Conservation (phyloP, 1,140 invertebrate genomes). For the Callitettix versicolor region DNA sequence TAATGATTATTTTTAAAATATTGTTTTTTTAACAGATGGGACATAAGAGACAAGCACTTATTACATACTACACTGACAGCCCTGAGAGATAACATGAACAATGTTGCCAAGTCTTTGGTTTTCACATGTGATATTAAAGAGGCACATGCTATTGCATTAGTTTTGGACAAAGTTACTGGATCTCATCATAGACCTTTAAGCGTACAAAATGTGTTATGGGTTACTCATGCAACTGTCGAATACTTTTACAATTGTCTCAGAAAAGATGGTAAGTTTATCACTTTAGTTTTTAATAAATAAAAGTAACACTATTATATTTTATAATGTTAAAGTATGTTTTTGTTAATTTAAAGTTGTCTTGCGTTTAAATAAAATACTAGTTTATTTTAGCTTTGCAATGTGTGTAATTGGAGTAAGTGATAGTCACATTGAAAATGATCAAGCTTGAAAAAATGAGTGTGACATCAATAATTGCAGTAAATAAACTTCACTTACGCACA, state of each 20-base stretch:
- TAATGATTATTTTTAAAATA: no score
- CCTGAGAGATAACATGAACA: conserved; percentile 3
- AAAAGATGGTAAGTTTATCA: not conserved
- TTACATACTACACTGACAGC: not conserved
- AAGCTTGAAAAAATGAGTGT: no score
- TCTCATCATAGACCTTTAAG: not conserved
- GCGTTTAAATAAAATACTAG: no score
- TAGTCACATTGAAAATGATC: no score
- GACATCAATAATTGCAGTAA: no score
- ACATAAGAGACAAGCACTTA: conserved; percentile 16
- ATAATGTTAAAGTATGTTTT: not conserved
- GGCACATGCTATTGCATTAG: not conserved
- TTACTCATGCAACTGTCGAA: conserved; percentile 1
- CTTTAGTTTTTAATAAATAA: not conserved
- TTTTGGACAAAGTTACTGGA: not conserved
- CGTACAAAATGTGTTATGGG: conserved; percentile 1
- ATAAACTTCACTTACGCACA: no score
- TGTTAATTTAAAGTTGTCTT: not conserved
- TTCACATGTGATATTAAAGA: not conserved
- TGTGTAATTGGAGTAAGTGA: no score
- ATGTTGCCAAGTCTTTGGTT: conserved; percentile 1
- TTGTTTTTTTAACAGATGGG: conserved; percentile 22
- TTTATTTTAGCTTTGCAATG: no score
- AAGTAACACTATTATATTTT: no score
- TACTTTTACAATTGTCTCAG: conserved; percentile 1